These are phyloP conservation scores for Acanthornis magna DNA, from an alignment of 2,797 vertebrate genomes.

Conservation along the genomic window DNA sequence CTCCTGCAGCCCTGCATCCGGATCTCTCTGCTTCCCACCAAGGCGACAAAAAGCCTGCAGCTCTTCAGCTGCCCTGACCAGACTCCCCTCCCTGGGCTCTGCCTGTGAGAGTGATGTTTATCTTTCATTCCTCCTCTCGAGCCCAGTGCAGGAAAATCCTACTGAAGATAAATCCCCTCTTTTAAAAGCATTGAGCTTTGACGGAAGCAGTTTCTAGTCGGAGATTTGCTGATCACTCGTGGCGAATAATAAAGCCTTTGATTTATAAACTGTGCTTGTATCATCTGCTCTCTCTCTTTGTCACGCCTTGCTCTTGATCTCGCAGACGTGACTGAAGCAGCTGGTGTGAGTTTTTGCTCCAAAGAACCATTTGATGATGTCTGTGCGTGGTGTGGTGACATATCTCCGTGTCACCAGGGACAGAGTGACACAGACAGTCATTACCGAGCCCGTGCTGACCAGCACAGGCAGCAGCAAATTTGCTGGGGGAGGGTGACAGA, in stretches of 20 bases:
- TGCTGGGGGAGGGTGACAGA: neutral
- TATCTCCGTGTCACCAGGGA: neutral
- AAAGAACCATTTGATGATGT: neutral
- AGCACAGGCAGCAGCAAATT: neutral
- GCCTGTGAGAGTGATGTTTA: neutral
- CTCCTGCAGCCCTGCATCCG: neutral
- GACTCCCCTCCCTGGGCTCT: neutral
- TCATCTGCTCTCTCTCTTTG: neutral
- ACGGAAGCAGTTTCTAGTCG: neutral
- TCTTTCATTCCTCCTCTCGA: neutral
- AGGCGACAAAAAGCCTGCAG: neutral
- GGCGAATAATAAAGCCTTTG: neutral
- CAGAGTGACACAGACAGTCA: fast-evolving
- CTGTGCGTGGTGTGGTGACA: neutral
- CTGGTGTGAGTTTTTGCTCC: neutral
- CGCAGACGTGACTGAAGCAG: neutral
- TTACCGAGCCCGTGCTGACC: neutral
- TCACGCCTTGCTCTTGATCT: neutral
- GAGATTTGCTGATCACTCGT: neutral
- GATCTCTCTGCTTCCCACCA: neutral
- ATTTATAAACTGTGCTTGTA: neutral
- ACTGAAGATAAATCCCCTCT: neutral
- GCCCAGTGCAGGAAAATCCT: neutral
- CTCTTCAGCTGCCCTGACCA: neutral
- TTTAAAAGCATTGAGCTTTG: neutral